Evolutionary conservation across 2,797 vertebrate species (phyloP), one percentile per base, ranked within the genome.

Genomic region (Jordanella pulchra): DNA sequence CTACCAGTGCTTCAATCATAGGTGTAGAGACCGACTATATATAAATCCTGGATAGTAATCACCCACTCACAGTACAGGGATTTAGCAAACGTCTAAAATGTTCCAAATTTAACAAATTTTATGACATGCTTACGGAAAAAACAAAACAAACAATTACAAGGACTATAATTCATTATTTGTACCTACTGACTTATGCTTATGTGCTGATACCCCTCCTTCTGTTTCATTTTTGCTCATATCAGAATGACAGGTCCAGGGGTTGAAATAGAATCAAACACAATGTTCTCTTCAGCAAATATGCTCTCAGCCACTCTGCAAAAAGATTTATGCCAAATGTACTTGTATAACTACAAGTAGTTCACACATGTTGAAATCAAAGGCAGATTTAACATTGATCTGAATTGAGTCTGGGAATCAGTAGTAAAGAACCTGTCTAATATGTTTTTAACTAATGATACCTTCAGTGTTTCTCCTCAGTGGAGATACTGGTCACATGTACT

Each of bases 1-100:
- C 92, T 93, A 90, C 90, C 92, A 90, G 82, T 89, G 89, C 90
- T 92, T 92, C 90, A 89, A 92, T 93, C 90, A 91, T 53, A 81
- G 87, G 89, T 87, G 88, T 60, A 77, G 84, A 83, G 77, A 55
- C 75, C 71, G 79, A 72, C 90, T 92, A 91, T 92, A 94, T 93
- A 94, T 94, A 93, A 88, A 90, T 45, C 65, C 9, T 71, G 78
- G 87, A 90, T 91, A 90, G 85, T 89, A 90, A 93, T 90, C 85
- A 82, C 85, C 80, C 76, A 89, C 69, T 78, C 86, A 86, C 76
- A 89, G 82, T 79, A 90, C 81, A 84, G 66, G 60, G 69, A 72
- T 70, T 83, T 87, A 84, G 69, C 80, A 87, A 93, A 91, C 79
- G 83, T 84, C 87, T 89, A 82, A 75, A 79, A 75, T 71, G 12